phyloP scores from a whole-genome alignment of 1,140 invertebrate species.

The Ips typographus region DNA sequence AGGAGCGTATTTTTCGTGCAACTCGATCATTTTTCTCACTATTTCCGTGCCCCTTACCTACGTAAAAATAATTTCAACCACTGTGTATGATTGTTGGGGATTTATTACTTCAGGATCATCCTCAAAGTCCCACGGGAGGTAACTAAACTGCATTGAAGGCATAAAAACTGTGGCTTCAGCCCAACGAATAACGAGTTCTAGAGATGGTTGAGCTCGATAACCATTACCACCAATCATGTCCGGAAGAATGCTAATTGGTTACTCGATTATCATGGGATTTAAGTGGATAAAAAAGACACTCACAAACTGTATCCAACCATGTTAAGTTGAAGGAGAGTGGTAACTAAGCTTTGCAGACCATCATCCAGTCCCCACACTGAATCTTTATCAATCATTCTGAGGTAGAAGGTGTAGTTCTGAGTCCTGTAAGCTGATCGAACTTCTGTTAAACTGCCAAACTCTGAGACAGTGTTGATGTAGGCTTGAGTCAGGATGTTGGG shows the following conservation, averaged over 20 bases:
- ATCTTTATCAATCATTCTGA: slow-evolving; percentile 87
- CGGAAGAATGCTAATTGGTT: slow-evolving; percentile 64
- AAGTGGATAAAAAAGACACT: background rate
- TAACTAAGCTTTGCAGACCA: slow-evolving; percentile 76
- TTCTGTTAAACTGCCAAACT: slow-evolving; percentile 72
- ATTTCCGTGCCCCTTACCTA: slow-evolving; percentile 55
- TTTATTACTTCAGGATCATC: slow-evolving; percentile 25
- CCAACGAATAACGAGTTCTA: slow-evolving; percentile 90
- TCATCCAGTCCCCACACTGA: slow-evolving; percentile 78
- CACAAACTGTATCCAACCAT: slow-evolving; percentile 78
- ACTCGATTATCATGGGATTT: background rate
- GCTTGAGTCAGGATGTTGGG: slow-evolving; percentile 64
- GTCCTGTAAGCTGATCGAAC: slow-evolving; percentile 66
- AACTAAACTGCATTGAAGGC: slow-evolving; percentile 86
- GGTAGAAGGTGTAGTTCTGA: slow-evolving; percentile 76
- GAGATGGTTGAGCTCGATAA: slow-evolving; percentile 64
- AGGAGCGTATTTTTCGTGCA: slow-evolving; percentile 69
- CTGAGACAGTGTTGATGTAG: slow-evolving; percentile 65
- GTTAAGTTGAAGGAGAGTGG: slow-evolving; percentile 77
- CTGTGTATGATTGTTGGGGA: no score
- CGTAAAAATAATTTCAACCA: no score
- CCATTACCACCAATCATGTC: slow-evolving; percentile 94
- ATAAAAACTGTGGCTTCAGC: slow-evolving; percentile 84
- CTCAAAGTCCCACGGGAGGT: slow-evolving; percentile 77
- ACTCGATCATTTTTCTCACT: slow-evolving; percentile 63